These are phyloP conservation scores for Hystrix cristata DNA, from an alignment of 2,113 vertebrate species.

Conservation along the genomic window DNA sequence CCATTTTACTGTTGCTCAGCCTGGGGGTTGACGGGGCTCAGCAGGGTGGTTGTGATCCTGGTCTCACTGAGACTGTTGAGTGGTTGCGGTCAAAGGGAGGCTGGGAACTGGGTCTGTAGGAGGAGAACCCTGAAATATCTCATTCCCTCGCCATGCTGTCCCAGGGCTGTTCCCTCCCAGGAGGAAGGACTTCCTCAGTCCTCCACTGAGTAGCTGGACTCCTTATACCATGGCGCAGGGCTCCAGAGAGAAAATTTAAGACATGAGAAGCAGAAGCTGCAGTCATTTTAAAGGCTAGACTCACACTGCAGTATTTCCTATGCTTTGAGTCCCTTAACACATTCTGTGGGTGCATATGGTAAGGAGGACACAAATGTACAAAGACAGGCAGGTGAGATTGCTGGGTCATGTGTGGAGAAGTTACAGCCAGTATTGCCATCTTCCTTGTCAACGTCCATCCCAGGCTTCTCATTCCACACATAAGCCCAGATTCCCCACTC, in stretches of 20 bases:
- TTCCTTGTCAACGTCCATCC: neutral
- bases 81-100: neutral
- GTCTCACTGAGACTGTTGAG: neutral
- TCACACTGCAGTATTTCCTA: neutral
- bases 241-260: neutral
- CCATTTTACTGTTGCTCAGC: neutral
- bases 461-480: no score
- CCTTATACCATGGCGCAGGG: neutral
- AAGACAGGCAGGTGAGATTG: neutral
- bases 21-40: neutral
- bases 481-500: neutral
- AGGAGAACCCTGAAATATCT: neutral
- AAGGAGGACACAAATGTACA: fast-evolving
- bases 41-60: neutral
- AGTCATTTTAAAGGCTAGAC: neutral
- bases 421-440: neutral
- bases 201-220: neutral
- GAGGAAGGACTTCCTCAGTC: neutral
- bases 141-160: neutral
- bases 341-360: fast-evolving
- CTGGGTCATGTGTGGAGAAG: neutral
- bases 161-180: neutral
- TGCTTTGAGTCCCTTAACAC: neutral
- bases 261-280: neutral
- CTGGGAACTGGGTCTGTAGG: neutral